phyloP scores from a whole-genome alignment of 2,888 invertebrate genomes.

The Cryptophagus acutangulus region DNA sequence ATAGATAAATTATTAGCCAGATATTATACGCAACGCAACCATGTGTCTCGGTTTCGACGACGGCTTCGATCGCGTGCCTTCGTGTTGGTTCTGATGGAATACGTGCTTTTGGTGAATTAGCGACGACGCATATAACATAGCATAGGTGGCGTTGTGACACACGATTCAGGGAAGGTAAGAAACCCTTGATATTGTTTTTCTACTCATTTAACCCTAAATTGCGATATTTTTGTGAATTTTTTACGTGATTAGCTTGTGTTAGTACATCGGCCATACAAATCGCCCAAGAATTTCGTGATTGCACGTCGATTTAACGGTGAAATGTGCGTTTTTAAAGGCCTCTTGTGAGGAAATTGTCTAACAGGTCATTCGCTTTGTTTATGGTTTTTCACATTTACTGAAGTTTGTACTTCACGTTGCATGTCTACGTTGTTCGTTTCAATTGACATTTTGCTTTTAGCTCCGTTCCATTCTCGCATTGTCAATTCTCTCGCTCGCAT shows the following conservation, averaged over 20 bases:
- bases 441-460: too few species aligned
- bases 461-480: too few species aligned
- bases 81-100: conserved; percentile 41
- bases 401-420: conserved; percentile 6
- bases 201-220: conserved; percentile 34
- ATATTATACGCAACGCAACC: conserved; percentile 41
- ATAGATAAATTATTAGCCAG: conserved; percentile 40
- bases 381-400: conserved; percentile 38
- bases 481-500: too few species aligned
- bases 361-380: conserved; percentile 51
- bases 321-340: conserved; percentile 31
- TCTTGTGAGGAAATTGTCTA: conserved; percentile 44
- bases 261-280: conserved; percentile 22
- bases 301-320: conserved; percentile 28
- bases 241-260: conserved; percentile 25
- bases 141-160: conserved; percentile 48
- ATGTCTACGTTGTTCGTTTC: too few species aligned
- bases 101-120: conserved; percentile 48
- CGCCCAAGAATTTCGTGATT: conserved; percentile 18
- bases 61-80: conserved; percentile 38
- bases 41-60: conserved; percentile 39
- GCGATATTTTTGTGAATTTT: conserved; percentile 29
- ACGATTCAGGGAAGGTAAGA: conserved; percentile 49
- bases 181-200: conserved; percentile 46
- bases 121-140: conserved; percentile 45